Conservation (phyloP, 2,797 vertebrate genomes). For the Neosilurus mollespiculum region DNA sequence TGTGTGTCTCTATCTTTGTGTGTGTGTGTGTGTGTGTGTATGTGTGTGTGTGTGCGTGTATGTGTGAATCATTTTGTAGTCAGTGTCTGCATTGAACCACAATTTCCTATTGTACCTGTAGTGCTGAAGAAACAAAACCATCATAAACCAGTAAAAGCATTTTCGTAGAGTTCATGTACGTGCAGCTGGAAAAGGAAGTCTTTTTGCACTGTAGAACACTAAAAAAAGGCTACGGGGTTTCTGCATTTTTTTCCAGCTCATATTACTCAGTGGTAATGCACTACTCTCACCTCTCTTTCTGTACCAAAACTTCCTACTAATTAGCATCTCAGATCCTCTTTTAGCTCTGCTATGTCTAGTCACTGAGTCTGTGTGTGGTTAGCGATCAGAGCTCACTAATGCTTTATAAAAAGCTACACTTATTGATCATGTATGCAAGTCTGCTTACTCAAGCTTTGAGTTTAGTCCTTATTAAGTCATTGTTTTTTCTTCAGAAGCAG, state of each 20-base stretch:
- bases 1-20: too few relatives aligned
- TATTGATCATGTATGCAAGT: not conserved
- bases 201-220: not conserved
- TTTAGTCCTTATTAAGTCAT: slow-evolving; percentile 15
- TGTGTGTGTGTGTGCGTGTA: not conserved
- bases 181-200: slow-evolving; percentile 23
- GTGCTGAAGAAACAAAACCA: not conserved
- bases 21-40: not conserved
- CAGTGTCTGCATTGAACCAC: slow-evolving; percentile 17
- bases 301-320: slow-evolving; percentile 20
- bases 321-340: slow-evolving; percentile 27
- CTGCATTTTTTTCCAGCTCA: not conserved
- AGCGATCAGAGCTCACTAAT: not conserved
- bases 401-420: not conserved
- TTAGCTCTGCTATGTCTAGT: not conserved
- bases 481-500: slow-evolving; percentile 19
- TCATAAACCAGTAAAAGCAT: not conserved
- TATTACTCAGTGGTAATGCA: not conserved
- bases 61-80: not conserved
- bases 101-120: slow-evolving; percentile 13
- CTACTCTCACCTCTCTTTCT: slow-evolving; percentile 20
- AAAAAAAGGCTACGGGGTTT: slow-evolving; percentile 5
- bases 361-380: not conserved
- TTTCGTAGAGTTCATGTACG: slow-evolving; percentile 1
- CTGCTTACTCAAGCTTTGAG: not conserved